Percentiles rank a stretch among this genome's conserved stretches.
These are phyloP conservation scores for Globodera rostochiensis DNA, from an alignment of 1,140 invertebrate species.

Conservation along the genomic window DNA sequence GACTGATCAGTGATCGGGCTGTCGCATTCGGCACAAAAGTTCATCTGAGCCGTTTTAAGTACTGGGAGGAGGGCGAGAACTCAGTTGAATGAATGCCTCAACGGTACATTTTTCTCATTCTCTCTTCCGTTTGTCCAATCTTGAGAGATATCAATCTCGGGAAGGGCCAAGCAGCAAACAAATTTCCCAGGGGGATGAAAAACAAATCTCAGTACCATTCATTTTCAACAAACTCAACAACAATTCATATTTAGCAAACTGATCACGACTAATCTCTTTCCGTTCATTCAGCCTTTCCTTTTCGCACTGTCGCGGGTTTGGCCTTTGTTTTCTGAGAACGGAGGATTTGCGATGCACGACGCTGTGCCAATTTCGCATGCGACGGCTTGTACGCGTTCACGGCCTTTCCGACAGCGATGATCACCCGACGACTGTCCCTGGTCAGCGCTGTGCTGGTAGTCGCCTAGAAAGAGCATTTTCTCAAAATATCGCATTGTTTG, in stretches of 20 bases:
- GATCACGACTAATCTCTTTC: background rate
- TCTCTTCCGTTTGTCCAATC: background rate
- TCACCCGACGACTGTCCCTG: constrained; percentile 27
- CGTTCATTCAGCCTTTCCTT: constrained; percentile 24
- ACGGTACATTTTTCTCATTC: too few species aligned
- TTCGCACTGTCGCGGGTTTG: constrained; percentile 16
- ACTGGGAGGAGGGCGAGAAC: too few species aligned
- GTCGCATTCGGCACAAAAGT: constrained; percentile 3
- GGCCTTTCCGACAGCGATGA: constrained; percentile 27
- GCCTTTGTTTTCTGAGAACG: constrained; percentile 29
- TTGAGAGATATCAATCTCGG: background rate
- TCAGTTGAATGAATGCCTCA: too few species aligned
- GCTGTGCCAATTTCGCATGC: constrained; percentile 32
- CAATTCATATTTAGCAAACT: background rate
- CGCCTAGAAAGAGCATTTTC: background rate
- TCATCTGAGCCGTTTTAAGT: background rate
- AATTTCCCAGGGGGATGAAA: background rate
- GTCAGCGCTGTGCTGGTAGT: background rate
- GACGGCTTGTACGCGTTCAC: constrained; percentile 32
- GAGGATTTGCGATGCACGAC: constrained; percentile 36
- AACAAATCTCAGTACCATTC: background rate
- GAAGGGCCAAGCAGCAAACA: background rate
- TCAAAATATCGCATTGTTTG: background rate
- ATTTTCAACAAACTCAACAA: constrained; percentile 8
- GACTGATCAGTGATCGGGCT: background rate